Evolutionary conservation across 2,888 invertebrate species (phyloP), one percentile per base, ranked within the genome.

Genomic region (Phanerotoma sp.): DNA sequence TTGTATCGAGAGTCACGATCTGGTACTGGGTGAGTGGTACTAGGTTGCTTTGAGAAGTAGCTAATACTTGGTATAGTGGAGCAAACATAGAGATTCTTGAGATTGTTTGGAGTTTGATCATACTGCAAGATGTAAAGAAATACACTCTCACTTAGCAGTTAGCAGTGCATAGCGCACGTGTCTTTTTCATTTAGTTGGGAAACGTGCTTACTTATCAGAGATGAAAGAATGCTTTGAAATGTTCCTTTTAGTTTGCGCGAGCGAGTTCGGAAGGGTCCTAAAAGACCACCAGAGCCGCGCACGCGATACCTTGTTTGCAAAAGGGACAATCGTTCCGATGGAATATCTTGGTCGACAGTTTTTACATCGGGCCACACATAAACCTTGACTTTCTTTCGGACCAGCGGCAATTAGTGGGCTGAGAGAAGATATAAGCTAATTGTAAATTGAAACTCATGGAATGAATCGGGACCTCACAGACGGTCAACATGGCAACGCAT

Each of bases 321-420:
- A 40, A 15, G 30, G n/a, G 20, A 18, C 40, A 40, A 30, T 49
- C 49, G 25, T 25, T 25, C 25, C 25, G 25, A 25, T 25, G 49
- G 16, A 33, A 40, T 22, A 32, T n/a, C 33, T 32, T 41, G 40
- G 50, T 42, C 32, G 15, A 32, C 46, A 13, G 16, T 38, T 38
- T 38, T 38, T 38, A 10, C 38, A 9, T 18, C 11, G 18, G 38
- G 38, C 38, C 38, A 38, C 38, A 38, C 38, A 35, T 15, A n/a
- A 38, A 46, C 20, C 33, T n/a, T 13, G 21, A 32, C 46, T 46
- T 46, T 46, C 46, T 47, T 37, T 22, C 13, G 22, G 54, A 33
- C 56, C 46, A 44, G 60, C 56, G 63, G 62, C 64, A 71, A 71
- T 71, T 69, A 71, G 67, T 62, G 61, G 66, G 68, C 66, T 64